Percentiles rank a stretch among this genome's conserved stretches.
These are phyloP conservation scores for Hyalella azteca DNA, from an alignment of 2,888 invertebrate species.

Conservation along the genomic window DNA sequence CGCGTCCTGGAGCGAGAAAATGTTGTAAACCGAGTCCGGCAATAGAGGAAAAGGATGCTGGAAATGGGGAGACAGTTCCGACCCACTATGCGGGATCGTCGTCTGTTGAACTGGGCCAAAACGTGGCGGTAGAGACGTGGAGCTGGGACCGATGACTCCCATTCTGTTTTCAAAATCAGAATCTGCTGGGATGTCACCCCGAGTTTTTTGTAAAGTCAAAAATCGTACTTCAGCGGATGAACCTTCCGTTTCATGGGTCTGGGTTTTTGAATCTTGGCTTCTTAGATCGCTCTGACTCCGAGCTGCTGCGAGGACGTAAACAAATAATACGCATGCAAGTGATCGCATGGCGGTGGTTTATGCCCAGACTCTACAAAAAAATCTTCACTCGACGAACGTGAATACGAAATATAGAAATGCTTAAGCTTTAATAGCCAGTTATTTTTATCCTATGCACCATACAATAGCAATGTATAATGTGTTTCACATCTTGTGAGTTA, in stretches of 20 bases:
- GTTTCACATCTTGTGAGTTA: too few relatives aligned
- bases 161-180: neutral
- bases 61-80: neutral
- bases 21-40: conserved; percentile 2
- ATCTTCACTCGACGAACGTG: too few relatives aligned
- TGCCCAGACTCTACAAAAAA: too few relatives aligned
- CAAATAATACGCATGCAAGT: too few relatives aligned
- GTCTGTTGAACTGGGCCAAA: neutral
- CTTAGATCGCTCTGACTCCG: neutral
- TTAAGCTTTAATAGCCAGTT: too few relatives aligned
- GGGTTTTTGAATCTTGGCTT: neutral
- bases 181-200: neutral
- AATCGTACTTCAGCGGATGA: neutral
- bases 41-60: neutral
- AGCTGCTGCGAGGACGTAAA: neutral
- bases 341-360: too few relatives aligned
- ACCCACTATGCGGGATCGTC: neutral
- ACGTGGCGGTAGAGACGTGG: neutral
- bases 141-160: neutral
- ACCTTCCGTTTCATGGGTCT: neutral
- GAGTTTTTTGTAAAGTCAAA: neutral
- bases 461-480: too few relatives aligned
- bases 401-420: too few relatives aligned
- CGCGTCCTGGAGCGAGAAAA: neutral
- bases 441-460: too few relatives aligned